Base-by-base conservation (phyloP, 2,888 invertebrate species). In the Lasioglossum pauxillum region DNA sequence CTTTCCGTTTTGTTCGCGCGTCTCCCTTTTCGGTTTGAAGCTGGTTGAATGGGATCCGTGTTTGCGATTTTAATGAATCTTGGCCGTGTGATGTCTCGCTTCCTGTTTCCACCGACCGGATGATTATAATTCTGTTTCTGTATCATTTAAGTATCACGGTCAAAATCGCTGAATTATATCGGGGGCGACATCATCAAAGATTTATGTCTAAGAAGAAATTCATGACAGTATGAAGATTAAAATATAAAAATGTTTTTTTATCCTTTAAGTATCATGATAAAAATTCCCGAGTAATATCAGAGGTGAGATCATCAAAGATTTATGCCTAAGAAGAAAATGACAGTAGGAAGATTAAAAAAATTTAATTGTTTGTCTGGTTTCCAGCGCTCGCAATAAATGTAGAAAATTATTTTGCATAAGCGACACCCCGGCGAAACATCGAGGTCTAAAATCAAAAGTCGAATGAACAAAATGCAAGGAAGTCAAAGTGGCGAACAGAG, bases 41-140 rank as follows among this genome's bases (percentile, higher is more conserved):
- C 53, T 44, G 64, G 67, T 69, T 78, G 85, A 78, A 76, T 85
- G 80, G 80, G 76, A 67, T 46, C 75, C 83, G 83, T 88, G 88
- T 90, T 89, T 91, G 88, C 86, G 86, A 86, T 91, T 89, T 91
- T 91, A 90, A 90, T 88, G 90, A 91, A 89, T 91, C 91, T 91
- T 91, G 87, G 89, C 87, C 87, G 81, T 82, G 84, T 80, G 86
- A 90, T 86, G 78, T 72, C 72, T 67, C 69, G 35, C 35, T 23
- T 67, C 44, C 76, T 49, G 73, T 76, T 60, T 72, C 46, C 31
- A 27, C 67, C 19, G 27, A 27, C 27, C 57, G 8, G 12, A 1
- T 8, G n/a, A 57, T n/a, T 57, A 57, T n/a, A n/a, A n/a, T 53
- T 49, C 5, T 19, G 19, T 49, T 19, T 23, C 53, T 53, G 23